Conservation (phyloP, 2,888 invertebrate species). For the Nephrotoma flavescens region DNA sequence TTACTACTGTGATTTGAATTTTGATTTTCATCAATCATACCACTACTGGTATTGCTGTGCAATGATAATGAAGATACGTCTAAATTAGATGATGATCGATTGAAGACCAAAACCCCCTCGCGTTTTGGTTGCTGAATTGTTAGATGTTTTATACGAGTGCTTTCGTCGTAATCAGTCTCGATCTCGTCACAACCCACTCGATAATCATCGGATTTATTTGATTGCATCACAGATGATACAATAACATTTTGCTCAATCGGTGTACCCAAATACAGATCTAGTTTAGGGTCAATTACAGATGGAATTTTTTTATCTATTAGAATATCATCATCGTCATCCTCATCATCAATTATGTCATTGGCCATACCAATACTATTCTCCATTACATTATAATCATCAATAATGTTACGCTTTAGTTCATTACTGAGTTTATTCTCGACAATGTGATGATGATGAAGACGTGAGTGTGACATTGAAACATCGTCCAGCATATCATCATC, state of each 20-base stretch:
- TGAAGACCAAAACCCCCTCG: neutral
- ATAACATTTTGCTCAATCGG: neutral
- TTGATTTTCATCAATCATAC: neutral
- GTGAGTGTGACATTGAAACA: neutral
- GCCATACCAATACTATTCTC: neutral
- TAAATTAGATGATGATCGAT: neutral
- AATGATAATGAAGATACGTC: neutral
- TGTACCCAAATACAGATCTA: neutral
- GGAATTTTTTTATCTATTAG: neutral
- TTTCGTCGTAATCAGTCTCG: neutral
- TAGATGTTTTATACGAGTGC: neutral
- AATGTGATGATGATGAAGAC: neutral
- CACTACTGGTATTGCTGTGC: neutral
- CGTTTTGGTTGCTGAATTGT: neutral
- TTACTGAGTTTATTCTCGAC: neutral
- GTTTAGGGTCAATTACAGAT: neutral
- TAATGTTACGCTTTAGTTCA: neutral
- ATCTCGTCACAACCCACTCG: neutral
- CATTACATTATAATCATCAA: neutral
- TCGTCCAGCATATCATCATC: neutral
- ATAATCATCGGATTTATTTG: neutral
- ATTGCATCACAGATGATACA: neutral
- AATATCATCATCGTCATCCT: conserved; percentile 6
- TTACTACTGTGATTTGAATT: neutral
- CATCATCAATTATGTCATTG: conserved; percentile 6